Conservation (phyloP, 2,888 invertebrate genomes). For the Eristalinus sepulchralis region DNA sequence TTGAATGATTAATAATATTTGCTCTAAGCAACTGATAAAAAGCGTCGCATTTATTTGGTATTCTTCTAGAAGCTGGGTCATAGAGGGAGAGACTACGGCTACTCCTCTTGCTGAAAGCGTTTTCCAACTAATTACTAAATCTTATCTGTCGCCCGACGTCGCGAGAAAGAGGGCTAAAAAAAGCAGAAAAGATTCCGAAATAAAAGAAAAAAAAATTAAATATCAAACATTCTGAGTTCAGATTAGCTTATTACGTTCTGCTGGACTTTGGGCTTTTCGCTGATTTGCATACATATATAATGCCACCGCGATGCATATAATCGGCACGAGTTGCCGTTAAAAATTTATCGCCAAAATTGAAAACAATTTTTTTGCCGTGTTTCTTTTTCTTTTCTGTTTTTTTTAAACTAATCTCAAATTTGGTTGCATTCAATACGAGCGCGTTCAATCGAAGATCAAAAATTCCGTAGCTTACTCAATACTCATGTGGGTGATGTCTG, state of each 20-base stretch:
- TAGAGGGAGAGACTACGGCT: constrained; percentile 1
- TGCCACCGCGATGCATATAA: background rate
- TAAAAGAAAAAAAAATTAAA: background rate
- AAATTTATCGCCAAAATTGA: constrained; percentile 21
- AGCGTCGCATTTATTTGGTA: constrained; percentile 39
- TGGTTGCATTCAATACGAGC: background rate
- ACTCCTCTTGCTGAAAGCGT: background rate
- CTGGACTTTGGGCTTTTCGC: constrained; percentile 19
- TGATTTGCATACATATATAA: constrained; percentile 17
- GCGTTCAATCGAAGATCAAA: background rate
- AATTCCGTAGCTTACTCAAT: background rate
- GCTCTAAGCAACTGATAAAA: constrained; percentile 50
- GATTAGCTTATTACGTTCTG: constrained; percentile 47
- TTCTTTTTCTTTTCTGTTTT: background rate
- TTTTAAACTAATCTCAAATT: background rate
- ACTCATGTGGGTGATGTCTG: background rate
- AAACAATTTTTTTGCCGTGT: background rate
- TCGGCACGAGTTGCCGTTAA: constrained; percentile 3
- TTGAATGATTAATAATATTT: constrained; percentile 49
- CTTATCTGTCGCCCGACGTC: constrained; percentile 27
- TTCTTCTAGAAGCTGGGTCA: background rate
- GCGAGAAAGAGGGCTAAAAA: background rate
- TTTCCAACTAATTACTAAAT: constrained; percentile 14
- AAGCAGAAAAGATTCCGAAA: background rate
- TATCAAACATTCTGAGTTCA: constrained; percentile 15